phyloP scores from a whole-genome alignment of 2,888 invertebrate species.

The Tipula confusa region DNA sequence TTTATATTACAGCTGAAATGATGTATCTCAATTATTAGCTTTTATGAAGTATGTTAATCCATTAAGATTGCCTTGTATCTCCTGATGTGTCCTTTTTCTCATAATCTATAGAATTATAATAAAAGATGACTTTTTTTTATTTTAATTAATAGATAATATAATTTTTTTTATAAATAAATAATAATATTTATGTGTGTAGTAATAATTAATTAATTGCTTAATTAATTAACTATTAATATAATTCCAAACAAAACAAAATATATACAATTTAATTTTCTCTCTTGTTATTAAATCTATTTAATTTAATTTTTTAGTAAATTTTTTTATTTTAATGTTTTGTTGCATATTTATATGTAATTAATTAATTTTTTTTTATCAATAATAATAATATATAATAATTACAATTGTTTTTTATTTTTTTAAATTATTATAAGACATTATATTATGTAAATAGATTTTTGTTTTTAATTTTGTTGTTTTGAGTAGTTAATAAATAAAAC shows the following conservation, averaged over 20 bases:
- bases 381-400: neutral
- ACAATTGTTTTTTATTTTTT: neutral
- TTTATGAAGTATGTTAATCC: no score
- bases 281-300: slow-evolving; percentile 20
- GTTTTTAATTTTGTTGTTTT: neutral
- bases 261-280: neutral
- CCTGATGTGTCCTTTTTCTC: no score
- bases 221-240: neutral
- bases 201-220: no score
- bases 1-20: no score
- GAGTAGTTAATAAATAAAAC: neutral
- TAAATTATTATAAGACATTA: neutral
- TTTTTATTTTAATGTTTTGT: neutral
- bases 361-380: neutral
- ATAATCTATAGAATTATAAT: neutral
- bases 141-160: neutral
- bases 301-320: neutral
- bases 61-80: no score
- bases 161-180: slow-evolving; percentile 3
- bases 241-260: slow-evolving; percentile 13
- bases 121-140: neutral
- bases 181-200: neutral
- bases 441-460: neutral
- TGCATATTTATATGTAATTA: slow-evolving; percentile 14
- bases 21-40: no score